A percentile compares a stretch with the other conserved stretches of the same genome.
Conservation (phyloP, 2,797 vertebrate species). For the Ctenopoma multispine region DNA sequence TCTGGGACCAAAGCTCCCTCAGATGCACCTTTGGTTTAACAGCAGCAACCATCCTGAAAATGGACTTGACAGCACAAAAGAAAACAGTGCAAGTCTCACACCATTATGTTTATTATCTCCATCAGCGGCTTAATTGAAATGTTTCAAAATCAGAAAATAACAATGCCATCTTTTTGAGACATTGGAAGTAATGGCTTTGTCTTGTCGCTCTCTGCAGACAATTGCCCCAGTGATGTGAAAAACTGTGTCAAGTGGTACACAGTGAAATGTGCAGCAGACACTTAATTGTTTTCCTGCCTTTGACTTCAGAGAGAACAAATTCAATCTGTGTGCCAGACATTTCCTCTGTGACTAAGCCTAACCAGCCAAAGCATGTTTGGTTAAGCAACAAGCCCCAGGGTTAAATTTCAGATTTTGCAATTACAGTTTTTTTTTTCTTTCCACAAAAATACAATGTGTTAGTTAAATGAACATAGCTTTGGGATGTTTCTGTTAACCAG, state of each 20-base stretch:
- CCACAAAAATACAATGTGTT: slow-evolving; percentile 83
- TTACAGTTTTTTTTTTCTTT: slow-evolving; percentile 80
- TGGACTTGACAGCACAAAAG: slow-evolving; percentile 72
- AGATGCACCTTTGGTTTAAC: slow-evolving; percentile 64
- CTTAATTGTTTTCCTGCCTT: slow-evolving; percentile 89
- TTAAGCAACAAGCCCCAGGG: slow-evolving; percentile 87
- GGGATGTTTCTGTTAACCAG: slow-evolving; percentile 82
- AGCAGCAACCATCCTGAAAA: slow-evolving; percentile 58
- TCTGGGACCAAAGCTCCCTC: slow-evolving; percentile 60
- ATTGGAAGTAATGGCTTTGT: slow-evolving; percentile 85
- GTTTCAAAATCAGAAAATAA: slow-evolving; percentile 83
- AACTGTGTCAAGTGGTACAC: slow-evolving; percentile 87
- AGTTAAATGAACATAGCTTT: slow-evolving; percentile 89
- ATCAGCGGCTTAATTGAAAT: slow-evolving; percentile 86
- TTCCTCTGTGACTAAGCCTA: slow-evolving; percentile 86
- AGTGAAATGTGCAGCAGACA: slow-evolving; percentile 82
- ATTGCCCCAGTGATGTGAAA: slow-evolving; percentile 86
- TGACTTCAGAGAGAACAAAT: slow-evolving; percentile 86
- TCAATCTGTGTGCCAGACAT: slow-evolving; percentile 86
- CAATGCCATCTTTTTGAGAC: slow-evolving; percentile 79
- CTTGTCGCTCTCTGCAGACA: slow-evolving; percentile 83
- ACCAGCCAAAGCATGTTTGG: slow-evolving; percentile 87
- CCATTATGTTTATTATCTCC: slow-evolving; percentile 82
- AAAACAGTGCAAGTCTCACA: slow-evolving; percentile 73
- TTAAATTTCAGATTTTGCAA: slow-evolving; percentile 87